Evolutionary conservation across 2,113 vertebrate species (phyloP), one percentile per base, ranked within the genome.

Genomic region (Triplophysa rosa): DNA sequence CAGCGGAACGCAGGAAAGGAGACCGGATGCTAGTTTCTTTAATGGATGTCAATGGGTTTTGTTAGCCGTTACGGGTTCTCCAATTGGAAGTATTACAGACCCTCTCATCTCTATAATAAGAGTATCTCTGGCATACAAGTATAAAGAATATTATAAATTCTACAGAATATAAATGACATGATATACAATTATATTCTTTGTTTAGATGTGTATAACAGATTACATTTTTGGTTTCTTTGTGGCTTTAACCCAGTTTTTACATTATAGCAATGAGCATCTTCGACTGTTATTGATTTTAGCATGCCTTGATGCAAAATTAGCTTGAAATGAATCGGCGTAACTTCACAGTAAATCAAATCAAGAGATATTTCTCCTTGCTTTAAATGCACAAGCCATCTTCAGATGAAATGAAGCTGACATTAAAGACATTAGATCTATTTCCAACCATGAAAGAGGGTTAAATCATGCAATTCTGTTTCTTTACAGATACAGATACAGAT

Each of bases 371-470:
- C 19, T 64, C 47, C 21, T 29, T 78, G 54, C 42, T 16, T 62
- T 73, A 67, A 17, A 24, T 23, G 33, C 47, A 77, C 37, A 67
- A 80, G 78, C 21, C 7, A 29, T 26, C 61, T 3, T 40, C 6
- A 69, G 74, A 40, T 47, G 42, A 68, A 78, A 62, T 64, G 63
- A 69, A 65, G 47, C 24, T 52, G 26, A 40, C 29, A 12, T 63
- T 24, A 10, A 86, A 77, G 71, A 88, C 83, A 83, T 52, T 59
- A 77, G 77, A 59, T 81, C 65, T 84, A 83, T 83, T 84, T 81
- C 77, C 84, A 26, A 71, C 87, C 83, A 83, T 87, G 82, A 87
- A 86, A 89, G 86, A 88, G 85, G 84, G 84, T 88, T 75, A 91
- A 90, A 85, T 77, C 68, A 64, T 59, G 69, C 76, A 82, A 87